These are phyloP conservation scores for Panopea generosa DNA, from an alignment of 2,888 invertebrate genomes.

Conservation along the genomic window DNA sequence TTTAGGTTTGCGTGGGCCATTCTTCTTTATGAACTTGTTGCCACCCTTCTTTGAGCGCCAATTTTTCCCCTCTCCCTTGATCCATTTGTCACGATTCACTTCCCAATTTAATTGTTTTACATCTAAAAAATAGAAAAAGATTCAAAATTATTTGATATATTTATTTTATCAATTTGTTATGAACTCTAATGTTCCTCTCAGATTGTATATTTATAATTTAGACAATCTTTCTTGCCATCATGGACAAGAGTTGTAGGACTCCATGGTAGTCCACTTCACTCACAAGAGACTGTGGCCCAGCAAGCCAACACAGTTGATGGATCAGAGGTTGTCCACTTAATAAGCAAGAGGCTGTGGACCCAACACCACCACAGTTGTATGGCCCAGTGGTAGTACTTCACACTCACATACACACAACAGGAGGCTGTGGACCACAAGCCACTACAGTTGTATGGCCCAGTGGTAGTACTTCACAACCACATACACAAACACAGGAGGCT, in stretches of 20 bases:
- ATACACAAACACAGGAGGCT: neutral
- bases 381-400: neutral
- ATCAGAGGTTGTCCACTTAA: neutral
- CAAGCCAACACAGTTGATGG: neutral
- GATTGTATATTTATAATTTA: too few species aligned
- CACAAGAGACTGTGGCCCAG: neutral
- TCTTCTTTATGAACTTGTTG: constrained; percentile 40
- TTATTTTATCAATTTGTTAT: too few species aligned
- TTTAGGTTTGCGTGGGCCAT: constrained; percentile 48
- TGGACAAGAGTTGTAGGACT: too few species aligned
- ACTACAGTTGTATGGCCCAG: neutral
- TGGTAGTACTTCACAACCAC: neutral
- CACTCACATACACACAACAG: neutral
- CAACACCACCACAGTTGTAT: neutral
- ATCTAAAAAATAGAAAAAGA: constrained; percentile 69
- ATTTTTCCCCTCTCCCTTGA: constrained; percentile 60
- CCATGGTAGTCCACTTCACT: too few species aligned
- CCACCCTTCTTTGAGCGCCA: constrained; percentile 61
- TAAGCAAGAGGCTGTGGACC: neutral
- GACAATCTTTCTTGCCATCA: too few species aligned
- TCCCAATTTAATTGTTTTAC: constrained; percentile 85
- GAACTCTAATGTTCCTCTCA: too few species aligned
- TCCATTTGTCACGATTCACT: constrained; percentile 78
- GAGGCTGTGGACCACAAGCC: neutral
- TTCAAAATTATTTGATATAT: neutral